Percentiles rank a stretch among this genome's conserved stretches.
Evolutionary conservation across 1,140 invertebrate species (phyloP).

Genomic region (Drosophila chauvacae): DNA sequence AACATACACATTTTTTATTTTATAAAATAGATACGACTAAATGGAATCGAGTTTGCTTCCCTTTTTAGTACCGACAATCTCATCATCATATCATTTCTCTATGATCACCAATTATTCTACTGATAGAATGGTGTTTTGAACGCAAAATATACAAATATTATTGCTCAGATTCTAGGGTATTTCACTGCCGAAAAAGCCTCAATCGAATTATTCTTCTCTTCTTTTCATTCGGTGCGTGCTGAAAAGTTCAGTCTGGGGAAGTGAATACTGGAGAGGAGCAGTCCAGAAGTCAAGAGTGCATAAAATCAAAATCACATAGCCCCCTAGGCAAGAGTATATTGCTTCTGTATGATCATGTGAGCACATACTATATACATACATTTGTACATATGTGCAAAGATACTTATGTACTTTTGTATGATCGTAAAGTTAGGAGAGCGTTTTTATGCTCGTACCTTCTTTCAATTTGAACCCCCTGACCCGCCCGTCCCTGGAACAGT

Average conservation of each 20-base stretch:
- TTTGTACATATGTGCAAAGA: neutral
- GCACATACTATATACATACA: conserved; percentile 2
- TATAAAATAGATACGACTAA: too few relatives aligned
- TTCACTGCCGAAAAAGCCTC: too few relatives aligned
- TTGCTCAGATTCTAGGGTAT: conserved; percentile 5
- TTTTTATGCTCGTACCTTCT: conserved; percentile 14
- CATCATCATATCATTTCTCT: neutral
- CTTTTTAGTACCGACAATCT: neutral
- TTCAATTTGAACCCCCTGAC: conserved; percentile 24
- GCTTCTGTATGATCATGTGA: conserved; percentile 12
- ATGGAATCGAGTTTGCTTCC: neutral
- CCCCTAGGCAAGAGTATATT: conserved; percentile 40
- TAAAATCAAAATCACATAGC: conserved; percentile 27
- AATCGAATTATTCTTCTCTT: neutral
- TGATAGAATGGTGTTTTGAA: neutral
- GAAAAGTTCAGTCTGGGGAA: conserved; percentile 1
- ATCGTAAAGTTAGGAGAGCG: neutral
- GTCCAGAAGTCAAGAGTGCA: conserved; percentile 39
- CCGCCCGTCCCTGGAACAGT: neutral
- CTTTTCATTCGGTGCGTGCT: conserved; percentile 24
- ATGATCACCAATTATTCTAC: neutral
- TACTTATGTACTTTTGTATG: neutral
- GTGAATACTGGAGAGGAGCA: conserved; percentile 5
- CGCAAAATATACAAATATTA: neutral
- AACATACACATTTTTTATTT: too few relatives aligned